Evolutionary conservation across 1,140 invertebrate species (phyloP).

Genomic region (Bombus sibiricus): DNA sequence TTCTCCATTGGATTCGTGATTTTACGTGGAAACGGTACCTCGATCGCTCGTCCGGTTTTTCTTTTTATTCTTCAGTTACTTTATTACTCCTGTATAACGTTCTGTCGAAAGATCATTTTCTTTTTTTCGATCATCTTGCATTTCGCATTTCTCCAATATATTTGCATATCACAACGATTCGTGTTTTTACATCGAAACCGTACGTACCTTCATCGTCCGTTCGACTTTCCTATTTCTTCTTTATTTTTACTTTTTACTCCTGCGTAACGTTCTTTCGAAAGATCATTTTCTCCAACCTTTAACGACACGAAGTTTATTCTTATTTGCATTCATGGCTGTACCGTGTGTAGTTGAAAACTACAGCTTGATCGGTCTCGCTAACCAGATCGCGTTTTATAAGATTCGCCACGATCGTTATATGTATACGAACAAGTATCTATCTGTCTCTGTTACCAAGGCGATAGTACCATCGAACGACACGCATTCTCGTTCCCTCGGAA

Average conservation of each 20-base stretch:
- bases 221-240: too few species aligned
- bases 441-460: conserved; percentile 1
- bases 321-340: conserved; percentile 7
- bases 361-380: neutral
- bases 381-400: conserved; percentile 34
- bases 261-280: neutral
- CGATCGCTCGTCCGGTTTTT: too few species aligned
- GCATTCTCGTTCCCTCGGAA: conserved; percentile 17
- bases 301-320: neutral
- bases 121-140: too few species aligned
- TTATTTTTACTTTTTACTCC: neutral
- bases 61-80: too few species aligned
- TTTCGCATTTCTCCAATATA: too few species aligned
- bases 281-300: neutral
- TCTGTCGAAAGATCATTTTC: too few species aligned
- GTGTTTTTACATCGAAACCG: too few species aligned
- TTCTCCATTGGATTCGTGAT: too few species aligned
- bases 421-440: neutral
- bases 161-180: too few species aligned
- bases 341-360: neutral
- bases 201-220: too few species aligned
- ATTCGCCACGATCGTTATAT: neutral
- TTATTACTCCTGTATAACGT: too few species aligned
- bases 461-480: conserved; percentile 14
- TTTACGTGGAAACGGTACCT: too few species aligned